A percentile compares a stretch with the other conserved stretches of the same genome.
These are phyloP conservation scores for Hypena proboscidalis DNA, from an alignment of 2,888 invertebrate species.

Conservation along the genomic window DNA sequence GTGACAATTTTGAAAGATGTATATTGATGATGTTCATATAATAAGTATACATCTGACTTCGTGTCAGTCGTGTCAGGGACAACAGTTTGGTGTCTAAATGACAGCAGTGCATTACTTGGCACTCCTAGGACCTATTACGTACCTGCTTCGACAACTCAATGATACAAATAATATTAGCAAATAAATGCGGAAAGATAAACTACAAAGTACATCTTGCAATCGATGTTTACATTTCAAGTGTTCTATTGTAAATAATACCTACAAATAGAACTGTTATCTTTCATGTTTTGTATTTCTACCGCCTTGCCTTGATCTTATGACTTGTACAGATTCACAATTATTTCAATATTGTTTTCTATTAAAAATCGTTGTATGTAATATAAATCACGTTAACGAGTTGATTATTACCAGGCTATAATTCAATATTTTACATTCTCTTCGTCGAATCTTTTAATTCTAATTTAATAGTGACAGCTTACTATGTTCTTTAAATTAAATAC, in stretches of 20 bases:
- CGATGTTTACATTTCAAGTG: conserved; percentile 13
- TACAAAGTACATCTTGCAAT: conserved; percentile 10
- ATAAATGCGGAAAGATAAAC: conserved; percentile 34
- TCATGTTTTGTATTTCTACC: conserved; percentile 10
- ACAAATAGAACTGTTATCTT: conserved; percentile 7
- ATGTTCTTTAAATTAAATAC: too few relatives aligned
- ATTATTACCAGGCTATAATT: too few relatives aligned
- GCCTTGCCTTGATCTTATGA: conserved; percentile 21
- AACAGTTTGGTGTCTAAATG: conserved; percentile 56
- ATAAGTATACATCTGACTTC: conserved; percentile 37
- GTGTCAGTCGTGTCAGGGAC: conserved; percentile 63
- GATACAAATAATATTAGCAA: conserved; percentile 17
- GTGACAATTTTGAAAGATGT: not conserved
- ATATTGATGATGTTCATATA: conserved; percentile 11
- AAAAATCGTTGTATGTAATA: too few relatives aligned
- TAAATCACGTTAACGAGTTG: too few relatives aligned
- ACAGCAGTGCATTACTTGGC: conserved; percentile 50
- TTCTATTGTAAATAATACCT: conserved; percentile 9
- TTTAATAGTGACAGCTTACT: too few relatives aligned
- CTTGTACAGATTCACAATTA: conserved; percentile 12
- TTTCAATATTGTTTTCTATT: conserved; percentile 4
- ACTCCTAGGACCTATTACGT: conserved; percentile 37
- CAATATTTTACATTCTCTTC: too few relatives aligned
- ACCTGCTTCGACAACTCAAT: conserved; percentile 12
- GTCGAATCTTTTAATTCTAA: too few relatives aligned